A percentile compares a stretch with the other conserved stretches of the same genome.
These are phyloP conservation scores for Sarotherodon lohbergeri DNA, from an alignment of 2,113 vertebrate species.

Conservation along the genomic window DNA sequence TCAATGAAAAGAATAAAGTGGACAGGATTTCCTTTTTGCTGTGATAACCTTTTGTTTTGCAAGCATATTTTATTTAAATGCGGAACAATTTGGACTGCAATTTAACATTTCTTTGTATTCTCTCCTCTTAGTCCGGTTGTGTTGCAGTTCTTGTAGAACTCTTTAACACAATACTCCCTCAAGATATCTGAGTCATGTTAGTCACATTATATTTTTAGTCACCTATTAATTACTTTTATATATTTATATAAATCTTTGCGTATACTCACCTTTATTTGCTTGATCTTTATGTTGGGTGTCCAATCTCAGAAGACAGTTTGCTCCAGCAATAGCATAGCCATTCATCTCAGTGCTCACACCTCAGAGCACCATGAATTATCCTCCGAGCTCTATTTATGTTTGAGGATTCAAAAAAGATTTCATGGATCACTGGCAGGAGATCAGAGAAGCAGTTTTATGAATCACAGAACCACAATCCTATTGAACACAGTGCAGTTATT, in stretches of 20 bases:
- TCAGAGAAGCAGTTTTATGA: constrained; percentile 32
- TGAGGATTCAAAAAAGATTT: constrained; percentile 31
- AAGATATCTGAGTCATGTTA: background rate
- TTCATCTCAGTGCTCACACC: constrained; percentile 4
- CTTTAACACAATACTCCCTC: background rate
- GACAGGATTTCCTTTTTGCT: background rate
- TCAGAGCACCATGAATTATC: constrained; percentile 28
- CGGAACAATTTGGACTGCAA: background rate
- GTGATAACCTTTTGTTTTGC: background rate
- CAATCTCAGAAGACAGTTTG: background rate
- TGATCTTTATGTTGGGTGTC: background rate
- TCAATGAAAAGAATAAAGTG: background rate
- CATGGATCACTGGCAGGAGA: constrained; percentile 31
- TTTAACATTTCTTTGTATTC: background rate
- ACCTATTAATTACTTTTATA: background rate
- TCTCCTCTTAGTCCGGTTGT: background rate
- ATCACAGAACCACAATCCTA: background rate
- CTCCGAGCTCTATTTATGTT: constrained; percentile 13
- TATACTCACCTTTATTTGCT: background rate
- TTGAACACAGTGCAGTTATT: background rate
- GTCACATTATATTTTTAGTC: background rate
- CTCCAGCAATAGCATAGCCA: background rate
- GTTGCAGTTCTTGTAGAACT: background rate
- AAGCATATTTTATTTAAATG: background rate
- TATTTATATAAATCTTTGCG: background rate